A percentile compares a stretch with the other conserved stretches of the same genome.
phyloP scores from a whole-genome alignment of 2,888 invertebrate genomes.

The Clanis bilineata region DNA sequence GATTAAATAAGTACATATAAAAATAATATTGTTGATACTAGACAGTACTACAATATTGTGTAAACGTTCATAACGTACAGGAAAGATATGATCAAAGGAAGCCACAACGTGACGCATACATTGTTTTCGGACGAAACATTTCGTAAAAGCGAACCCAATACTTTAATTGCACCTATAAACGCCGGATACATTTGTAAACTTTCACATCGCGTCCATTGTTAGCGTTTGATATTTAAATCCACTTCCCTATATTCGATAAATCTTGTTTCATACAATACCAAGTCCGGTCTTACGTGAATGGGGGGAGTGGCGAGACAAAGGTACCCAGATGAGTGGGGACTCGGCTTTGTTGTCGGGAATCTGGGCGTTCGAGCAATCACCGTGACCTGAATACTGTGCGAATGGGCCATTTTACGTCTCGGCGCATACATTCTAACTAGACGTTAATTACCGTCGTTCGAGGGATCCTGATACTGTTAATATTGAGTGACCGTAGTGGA shows the following conservation, averaged over 20 bases:
- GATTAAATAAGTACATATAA: no score
- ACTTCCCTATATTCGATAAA: slow-evolving; percentile 2
- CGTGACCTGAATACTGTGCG: slow-evolving; percentile 60
- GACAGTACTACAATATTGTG: background rate
- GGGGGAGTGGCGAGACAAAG: slow-evolving; percentile 52
- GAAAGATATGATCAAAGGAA: background rate
- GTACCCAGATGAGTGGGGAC: slow-evolving; percentile 49
- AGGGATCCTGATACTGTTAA: background rate
- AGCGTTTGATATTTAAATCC: slow-evolving; percentile 8
- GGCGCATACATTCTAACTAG: slow-evolving; percentile 25
- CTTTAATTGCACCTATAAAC: background rate
- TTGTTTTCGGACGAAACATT: background rate
- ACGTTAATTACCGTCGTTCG: slow-evolving; percentile 6
- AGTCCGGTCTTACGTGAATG: slow-evolving; percentile 21
- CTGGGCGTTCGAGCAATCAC: slow-evolving; percentile 63
- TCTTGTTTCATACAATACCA: slow-evolving; percentile 5
- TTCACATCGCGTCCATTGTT: slow-evolving; percentile 5
- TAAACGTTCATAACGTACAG: background rate
- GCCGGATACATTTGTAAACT: slow-evolving; percentile 10
- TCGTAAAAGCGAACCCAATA: background rate
- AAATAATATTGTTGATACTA: background rate
- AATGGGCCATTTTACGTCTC: slow-evolving; percentile 41
- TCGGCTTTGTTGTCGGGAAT: slow-evolving; percentile 54
- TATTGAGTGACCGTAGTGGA: background rate
- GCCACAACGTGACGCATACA: background rate